Conservation (phyloP, 2,113 vertebrate species). For the Atherinomorus stipes region DNA sequence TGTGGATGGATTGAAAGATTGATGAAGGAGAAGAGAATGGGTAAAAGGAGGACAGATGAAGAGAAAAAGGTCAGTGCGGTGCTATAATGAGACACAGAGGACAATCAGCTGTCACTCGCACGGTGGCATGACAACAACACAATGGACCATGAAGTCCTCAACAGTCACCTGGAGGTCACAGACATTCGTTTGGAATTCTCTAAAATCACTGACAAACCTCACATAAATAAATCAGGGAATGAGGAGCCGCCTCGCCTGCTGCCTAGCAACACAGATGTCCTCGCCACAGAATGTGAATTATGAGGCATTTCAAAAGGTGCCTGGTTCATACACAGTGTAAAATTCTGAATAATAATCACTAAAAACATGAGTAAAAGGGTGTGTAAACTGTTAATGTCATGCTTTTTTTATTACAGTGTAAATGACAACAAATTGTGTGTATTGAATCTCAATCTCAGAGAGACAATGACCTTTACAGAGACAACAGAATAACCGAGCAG, state of each 20-base stretch:
- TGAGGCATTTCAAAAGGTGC: slow-evolving; percentile 48
- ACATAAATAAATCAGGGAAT: slow-evolving; percentile 32
- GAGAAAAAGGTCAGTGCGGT: slow-evolving; percentile 48
- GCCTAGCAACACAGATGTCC: slow-evolving; percentile 78
- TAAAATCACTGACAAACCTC: slow-evolving; percentile 34
- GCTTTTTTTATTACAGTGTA: neutral
- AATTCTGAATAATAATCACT: slow-evolving; percentile 13
- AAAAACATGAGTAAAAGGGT: slow-evolving; percentile 11
- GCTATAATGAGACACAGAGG: slow-evolving; percentile 33
- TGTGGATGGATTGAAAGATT: slow-evolving; percentile 37
- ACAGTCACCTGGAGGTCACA: slow-evolving; percentile 52
- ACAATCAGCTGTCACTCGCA: slow-evolving; percentile 59
- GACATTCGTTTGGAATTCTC: slow-evolving; percentile 24
- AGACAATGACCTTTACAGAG: slow-evolving; percentile 16
- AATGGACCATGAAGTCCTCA: slow-evolving; percentile 18
- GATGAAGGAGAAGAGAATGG: slow-evolving; percentile 21
- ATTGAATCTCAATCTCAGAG: neutral
- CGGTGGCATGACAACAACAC: slow-evolving; percentile 30
- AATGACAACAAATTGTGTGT: neutral
- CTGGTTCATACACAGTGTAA: slow-evolving; percentile 20
- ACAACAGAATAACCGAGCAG: slow-evolving; percentile 9
- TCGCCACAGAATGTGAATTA: slow-evolving; percentile 46
- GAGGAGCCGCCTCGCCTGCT: slow-evolving; percentile 56
- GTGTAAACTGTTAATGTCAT: neutral
- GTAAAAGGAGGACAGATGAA: slow-evolving; percentile 34